Evolutionary conservation across 2,888 invertebrate species (phyloP).

Genomic region (Xylota sylvarum): DNA sequence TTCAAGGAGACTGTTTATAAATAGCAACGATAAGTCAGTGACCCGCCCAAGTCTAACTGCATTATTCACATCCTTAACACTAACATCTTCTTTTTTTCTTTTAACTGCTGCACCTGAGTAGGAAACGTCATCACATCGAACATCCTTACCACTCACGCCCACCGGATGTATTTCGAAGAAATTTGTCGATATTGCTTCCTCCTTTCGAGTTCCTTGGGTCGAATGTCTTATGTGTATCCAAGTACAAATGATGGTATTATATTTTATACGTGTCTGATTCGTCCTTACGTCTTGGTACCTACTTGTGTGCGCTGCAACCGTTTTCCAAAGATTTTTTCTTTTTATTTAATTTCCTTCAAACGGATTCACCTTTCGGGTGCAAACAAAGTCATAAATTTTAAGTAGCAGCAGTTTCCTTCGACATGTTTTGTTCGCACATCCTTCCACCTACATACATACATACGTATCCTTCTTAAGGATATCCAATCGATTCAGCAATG

Average conservation of each 20-base stretch:
- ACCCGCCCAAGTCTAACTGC: background rate
- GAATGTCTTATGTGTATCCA: conserved; percentile 62
- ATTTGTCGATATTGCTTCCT: conserved; percentile 77
- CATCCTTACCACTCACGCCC: conserved; percentile 69
- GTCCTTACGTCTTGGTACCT: conserved; percentile 53
- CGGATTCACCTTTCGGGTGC: conserved; percentile 79
- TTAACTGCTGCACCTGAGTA: conserved; percentile 59
- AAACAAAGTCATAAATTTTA: conserved; percentile 80
- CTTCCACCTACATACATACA: conserved; percentile 10
- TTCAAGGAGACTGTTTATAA: background rate
- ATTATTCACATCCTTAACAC: conserved; percentile 30
- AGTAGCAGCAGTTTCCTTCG: conserved; percentile 77
- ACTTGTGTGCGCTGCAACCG: conserved; percentile 18
- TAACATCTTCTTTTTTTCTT: conserved; percentile 5
- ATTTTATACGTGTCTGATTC: conserved; percentile 73
- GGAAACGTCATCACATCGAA: conserved; percentile 57
- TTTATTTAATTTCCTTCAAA: conserved; percentile 75
- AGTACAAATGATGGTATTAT: conserved; percentile 76
- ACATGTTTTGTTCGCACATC: conserved; percentile 72
- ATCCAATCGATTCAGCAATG: conserved; percentile 72
- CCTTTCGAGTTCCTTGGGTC: conserved; percentile 37
- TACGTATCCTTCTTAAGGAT: conserved; percentile 46
- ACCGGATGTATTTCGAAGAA: conserved; percentile 72
- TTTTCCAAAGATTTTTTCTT: conserved; percentile 1
- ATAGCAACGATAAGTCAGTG: conserved; percentile 22